Percentiles rank a stretch among this genome's conserved stretches.
phyloP scores from a whole-genome alignment of 1,140 invertebrate species.

The Euura saliciscinereae region DNA sequence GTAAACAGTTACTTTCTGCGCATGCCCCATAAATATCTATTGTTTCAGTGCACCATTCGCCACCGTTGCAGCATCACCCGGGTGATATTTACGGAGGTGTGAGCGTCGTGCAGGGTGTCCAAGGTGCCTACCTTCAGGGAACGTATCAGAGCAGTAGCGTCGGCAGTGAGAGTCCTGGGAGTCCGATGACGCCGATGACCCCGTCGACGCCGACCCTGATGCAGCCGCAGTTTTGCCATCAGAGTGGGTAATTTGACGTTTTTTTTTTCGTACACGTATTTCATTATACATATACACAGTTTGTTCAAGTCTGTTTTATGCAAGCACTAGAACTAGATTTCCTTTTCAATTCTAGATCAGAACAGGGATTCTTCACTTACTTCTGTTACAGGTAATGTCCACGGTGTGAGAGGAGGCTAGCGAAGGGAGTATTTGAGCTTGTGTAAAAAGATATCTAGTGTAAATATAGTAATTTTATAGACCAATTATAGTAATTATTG shows the following conservation, averaged over 20 bases:
- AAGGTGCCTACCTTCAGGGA: constrained; percentile 40
- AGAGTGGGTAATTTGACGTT: constrained; percentile 34
- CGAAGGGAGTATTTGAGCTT: not conserved
- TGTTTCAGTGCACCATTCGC: constrained; percentile 44
- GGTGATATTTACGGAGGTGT: constrained; percentile 39
- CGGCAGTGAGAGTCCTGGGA: constrained; percentile 47
- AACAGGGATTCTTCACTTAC: not conserved
- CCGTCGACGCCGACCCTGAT: constrained; percentile 46
- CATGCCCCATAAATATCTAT: too few relatives aligned
- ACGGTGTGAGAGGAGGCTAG: not conserved
- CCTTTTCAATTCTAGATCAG: not conserved
- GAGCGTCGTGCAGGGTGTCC: constrained; percentile 41
- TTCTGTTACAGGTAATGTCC: not conserved
- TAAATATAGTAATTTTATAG: too few relatives aligned
- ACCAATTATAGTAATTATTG: too few relatives aligned
- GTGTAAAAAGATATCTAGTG: not conserved
- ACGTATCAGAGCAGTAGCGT: constrained; percentile 45
- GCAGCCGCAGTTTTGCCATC: constrained; percentile 46
- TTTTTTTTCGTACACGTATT: not conserved
- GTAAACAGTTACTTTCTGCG: too few relatives aligned
- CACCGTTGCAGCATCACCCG: constrained; percentile 45
- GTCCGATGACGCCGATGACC: constrained; percentile 45
- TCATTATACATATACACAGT: not conserved
- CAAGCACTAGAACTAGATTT: too few relatives aligned
- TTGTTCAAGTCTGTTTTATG: too few relatives aligned